Evolutionary conservation across 2,797 vertebrate species (phyloP).

Genomic region (Hyperoplus lanceolatus): DNA sequence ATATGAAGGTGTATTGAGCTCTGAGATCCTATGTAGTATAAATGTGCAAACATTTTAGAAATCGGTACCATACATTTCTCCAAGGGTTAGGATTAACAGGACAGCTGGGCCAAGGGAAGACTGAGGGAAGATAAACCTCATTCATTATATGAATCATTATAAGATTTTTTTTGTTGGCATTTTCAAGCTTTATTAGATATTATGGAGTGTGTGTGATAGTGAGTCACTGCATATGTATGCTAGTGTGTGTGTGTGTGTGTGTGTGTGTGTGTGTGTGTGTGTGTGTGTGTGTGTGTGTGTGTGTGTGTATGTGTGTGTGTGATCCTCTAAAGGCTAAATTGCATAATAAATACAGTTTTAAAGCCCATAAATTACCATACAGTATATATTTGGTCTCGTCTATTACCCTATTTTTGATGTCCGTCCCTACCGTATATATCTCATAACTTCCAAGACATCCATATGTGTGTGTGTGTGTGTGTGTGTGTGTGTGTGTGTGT

Average conservation of each 20-base stretch:
- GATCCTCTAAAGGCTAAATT: constrained; percentile 4
- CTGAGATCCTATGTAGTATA: no score
- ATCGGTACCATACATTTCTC: no score
- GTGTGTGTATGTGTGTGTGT: not conserved
- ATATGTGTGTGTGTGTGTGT: constrained; percentile 14
- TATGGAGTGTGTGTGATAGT: no score
- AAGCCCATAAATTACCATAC: constrained; percentile 13
- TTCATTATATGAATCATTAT: no score
- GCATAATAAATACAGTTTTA: constrained; percentile 3
- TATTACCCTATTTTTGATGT: constrained; percentile 5
- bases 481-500: no score
- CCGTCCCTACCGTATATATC: constrained; percentile 7
- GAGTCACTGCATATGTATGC: constrained; percentile 1
- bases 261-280: constrained; percentile 3
- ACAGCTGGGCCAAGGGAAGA: no score
- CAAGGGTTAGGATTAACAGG: no score
- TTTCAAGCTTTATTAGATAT: no score
- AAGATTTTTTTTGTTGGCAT: no score
- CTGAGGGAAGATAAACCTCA: no score
- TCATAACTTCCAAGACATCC: constrained; percentile 27
- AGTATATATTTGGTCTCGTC: constrained; percentile 7
- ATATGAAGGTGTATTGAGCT: no score
- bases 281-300: not conserved
- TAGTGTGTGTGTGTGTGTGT: not conserved
- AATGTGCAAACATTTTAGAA: no score